These are phyloP conservation scores for Eretmochelys imbricata DNA, from an alignment of 2,113 vertebrate species.

Conservation along the genomic window DNA sequence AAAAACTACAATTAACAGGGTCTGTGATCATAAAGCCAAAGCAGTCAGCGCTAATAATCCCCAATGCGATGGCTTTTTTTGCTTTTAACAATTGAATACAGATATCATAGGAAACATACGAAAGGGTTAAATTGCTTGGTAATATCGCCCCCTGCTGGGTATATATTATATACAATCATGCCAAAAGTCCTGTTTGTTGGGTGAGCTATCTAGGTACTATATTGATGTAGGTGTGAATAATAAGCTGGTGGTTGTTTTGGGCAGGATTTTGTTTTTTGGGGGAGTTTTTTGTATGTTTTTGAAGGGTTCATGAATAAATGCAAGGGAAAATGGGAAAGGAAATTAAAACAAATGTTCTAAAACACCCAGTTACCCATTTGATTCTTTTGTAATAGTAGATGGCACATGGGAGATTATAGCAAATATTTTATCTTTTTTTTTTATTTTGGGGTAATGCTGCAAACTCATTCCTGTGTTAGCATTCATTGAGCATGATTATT, in stretches of 20 bases:
- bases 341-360: not conserved
- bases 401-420: not conserved
- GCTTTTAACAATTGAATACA: not conserved
- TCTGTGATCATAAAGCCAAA: not conserved
- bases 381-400: not conserved
- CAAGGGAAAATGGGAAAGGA: not conserved
- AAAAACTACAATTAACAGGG: not conserved
- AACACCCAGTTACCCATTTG: not conserved
- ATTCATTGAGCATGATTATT: constrained; percentile 28
- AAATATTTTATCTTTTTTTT: not conserved
- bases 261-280: not conserved
- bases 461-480: constrained; percentile 7
- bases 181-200: not conserved
- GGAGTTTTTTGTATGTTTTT: not conserved
- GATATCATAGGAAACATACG: not conserved
- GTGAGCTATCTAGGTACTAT: not conserved
- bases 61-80: not conserved
- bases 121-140: not conserved
- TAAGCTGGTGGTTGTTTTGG: not conserved
- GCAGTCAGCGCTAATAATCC: not conserved
- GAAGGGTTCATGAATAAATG: not conserved
- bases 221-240: not conserved
- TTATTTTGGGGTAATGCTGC: not conserved
- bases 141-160: not conserved
- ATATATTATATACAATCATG: not conserved